These are phyloP conservation scores for Polymixis flavicincta DNA, from an alignment of 2,888 invertebrate genomes.

Conservation along the genomic window DNA sequence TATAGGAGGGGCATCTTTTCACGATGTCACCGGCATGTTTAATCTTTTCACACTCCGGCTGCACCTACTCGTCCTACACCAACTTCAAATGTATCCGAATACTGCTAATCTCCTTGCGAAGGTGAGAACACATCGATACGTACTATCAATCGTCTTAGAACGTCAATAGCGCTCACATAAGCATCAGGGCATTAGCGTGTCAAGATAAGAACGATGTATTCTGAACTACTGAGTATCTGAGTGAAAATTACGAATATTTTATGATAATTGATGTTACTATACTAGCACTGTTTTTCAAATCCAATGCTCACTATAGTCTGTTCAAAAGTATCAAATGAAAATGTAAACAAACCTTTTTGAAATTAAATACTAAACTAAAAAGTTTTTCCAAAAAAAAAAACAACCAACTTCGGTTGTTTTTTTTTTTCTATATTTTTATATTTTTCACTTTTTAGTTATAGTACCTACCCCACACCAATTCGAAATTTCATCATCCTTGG, in stretches of 20 bases:
- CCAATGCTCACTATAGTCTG: neutral
- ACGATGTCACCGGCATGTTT: no score
- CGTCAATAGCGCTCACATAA: constrained; percentile 9
- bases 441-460: no score
- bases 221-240: neutral
- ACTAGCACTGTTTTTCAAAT: neutral
- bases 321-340: neutral
- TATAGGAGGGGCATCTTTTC: no score
- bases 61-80: neutral
- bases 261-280: neutral
- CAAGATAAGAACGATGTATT: constrained; percentile 13
- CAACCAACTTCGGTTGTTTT: no score
- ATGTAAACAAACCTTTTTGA: neutral
- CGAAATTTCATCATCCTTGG: no score
- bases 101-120: neutral
- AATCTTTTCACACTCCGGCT: neutral
- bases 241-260: neutral
- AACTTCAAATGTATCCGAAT: neutral
- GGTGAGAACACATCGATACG: constrained; percentile 11
- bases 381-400: no score
- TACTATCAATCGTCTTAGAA: constrained; percentile 4
- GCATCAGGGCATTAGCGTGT: neutral
- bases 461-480: no score
- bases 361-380: neutral
- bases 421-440: no score